phyloP scores from a whole-genome alignment of 1,140 invertebrate genomes.

The Proales similis region DNA sequence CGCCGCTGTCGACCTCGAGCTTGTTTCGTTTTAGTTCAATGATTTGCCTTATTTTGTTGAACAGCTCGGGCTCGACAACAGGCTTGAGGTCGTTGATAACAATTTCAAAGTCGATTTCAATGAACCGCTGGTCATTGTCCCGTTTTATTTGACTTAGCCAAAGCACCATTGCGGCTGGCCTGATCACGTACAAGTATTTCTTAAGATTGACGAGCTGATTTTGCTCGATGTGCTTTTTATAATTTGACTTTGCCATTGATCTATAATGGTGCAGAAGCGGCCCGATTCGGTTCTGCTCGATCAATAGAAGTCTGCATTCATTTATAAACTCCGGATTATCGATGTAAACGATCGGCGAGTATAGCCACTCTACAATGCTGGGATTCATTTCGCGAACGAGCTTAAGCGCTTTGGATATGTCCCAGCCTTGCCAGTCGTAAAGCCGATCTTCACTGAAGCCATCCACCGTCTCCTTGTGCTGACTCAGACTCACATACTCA shows the following conservation, averaged over 20 bases:
- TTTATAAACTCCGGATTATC: neutral
- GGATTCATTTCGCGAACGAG: neutral
- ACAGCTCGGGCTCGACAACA: neutral
- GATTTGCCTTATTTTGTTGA: neutral
- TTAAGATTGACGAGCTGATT: constrained; percentile 14
- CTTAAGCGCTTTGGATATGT: constrained; percentile 17
- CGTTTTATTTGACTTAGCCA: neutral
- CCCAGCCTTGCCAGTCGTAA: constrained; percentile 37
- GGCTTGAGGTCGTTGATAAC: neutral
- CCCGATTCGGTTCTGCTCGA: neutral
- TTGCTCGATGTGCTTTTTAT: neutral
- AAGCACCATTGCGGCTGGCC: constrained; percentile 19
- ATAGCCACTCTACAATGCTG: neutral
- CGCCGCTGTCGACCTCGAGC: neutral
- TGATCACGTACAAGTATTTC: constrained; percentile 30
- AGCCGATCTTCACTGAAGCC: constrained; percentile 23
- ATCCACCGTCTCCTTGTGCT: constrained; percentile 18
- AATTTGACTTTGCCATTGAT: constrained; percentile 38
- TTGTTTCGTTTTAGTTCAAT: constrained; percentile 6
- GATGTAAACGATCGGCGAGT: neutral
- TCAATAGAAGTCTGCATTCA: neutral
- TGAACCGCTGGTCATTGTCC: neutral
- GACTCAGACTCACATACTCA: constrained; percentile 11
- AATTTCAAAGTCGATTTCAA: constrained; percentile 2
- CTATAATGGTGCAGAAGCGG: neutral